Evolutionary conservation across 2,113 vertebrate species (phyloP).

Genomic region (Nettapus auritus): DNA sequence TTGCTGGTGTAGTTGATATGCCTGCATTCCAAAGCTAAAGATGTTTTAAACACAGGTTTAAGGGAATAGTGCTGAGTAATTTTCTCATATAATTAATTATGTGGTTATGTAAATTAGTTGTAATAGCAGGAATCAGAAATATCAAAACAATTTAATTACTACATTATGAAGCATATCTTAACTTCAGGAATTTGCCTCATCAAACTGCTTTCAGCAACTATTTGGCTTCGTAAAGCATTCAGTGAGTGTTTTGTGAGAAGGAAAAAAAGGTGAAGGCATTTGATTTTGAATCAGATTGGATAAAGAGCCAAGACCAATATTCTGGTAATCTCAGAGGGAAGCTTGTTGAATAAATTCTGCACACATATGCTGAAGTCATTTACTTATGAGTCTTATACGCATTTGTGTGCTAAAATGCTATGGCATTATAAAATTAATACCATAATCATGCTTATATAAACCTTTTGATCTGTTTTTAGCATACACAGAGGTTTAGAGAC

Average conservation of each 20-base stretch:
- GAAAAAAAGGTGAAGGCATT: not conserved
- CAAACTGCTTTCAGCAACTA: not conserved
- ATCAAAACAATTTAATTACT: slow-evolving; percentile 5
- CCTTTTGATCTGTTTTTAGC: not conserved
- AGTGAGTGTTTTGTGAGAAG: not conserved
- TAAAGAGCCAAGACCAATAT: not conserved
- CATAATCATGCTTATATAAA: not conserved
- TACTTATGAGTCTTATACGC: not conserved
- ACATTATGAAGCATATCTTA: not conserved
- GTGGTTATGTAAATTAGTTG: not conserved
- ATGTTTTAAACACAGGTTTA: not conserved
- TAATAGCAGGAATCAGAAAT: not conserved
- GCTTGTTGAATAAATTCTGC: not conserved
- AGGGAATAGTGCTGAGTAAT: not conserved
- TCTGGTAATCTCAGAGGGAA: not conserved
- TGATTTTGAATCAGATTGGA: not conserved
- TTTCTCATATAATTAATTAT: not conserved
- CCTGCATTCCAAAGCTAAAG: not conserved
- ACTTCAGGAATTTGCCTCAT: not conserved
- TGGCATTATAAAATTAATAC: not conserved
- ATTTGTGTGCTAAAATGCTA: not conserved
- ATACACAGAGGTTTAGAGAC: not conserved
- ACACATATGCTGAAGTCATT: not conserved
- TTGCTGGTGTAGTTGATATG: not conserved
- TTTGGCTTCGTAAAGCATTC: not conserved